Evolutionary conservation across 2,888 invertebrate species (phyloP).

Genomic region (Sesia apiformis): DNA sequence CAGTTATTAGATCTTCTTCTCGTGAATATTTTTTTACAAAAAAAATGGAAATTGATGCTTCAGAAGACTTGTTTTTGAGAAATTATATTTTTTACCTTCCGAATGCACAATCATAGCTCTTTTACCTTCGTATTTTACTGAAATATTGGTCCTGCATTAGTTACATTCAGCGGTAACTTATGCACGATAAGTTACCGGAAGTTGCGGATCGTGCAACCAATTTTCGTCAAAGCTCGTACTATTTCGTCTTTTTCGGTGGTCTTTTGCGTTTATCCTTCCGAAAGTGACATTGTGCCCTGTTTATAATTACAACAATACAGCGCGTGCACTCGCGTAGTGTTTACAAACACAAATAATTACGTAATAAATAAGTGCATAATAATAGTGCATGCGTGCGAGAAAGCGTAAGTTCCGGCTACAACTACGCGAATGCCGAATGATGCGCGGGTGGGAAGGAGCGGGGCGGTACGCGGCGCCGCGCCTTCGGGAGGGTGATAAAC

Average conservation of each 20-base stretch:
- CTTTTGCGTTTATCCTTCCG: background rate
- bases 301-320: background rate
- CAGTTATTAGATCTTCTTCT: constrained; percentile 3
- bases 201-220: no score
- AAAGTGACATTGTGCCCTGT: background rate
- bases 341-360: no score
- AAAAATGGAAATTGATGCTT: background rate
- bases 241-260: no score
- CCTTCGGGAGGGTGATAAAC: no score
- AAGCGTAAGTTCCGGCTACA: no score
- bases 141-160: background rate
- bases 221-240: no score
- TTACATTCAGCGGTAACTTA: constrained; percentile 2
- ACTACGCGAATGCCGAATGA: no score
- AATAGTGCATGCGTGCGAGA: background rate
- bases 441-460: no score
- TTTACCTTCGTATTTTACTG: background rate
- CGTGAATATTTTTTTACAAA: background rate
- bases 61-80: constrained; percentile 4
- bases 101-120: constrained; percentile 2
- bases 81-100: constrained; percentile 6
- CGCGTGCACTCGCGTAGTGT: background rate
- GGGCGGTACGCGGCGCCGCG: no score
- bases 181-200: no score
- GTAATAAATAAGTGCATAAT: background rate